Evolutionary conservation across 2,113 vertebrate species (phyloP), one percentile per base, ranked within the genome.

Genomic region (Lampris megalopsis): DNA sequence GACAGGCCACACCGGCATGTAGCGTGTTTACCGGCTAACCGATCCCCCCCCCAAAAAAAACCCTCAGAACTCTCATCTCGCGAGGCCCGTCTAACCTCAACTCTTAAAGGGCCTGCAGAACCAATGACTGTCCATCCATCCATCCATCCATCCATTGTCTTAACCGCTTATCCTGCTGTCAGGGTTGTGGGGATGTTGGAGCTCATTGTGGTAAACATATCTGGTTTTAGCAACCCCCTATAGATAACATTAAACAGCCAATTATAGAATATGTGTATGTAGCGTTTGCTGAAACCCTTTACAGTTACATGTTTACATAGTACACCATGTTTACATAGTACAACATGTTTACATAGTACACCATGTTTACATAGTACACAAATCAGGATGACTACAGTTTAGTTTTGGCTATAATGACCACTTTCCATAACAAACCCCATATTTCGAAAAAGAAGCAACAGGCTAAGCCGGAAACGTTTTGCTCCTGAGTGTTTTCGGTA

Each of bases 371-470:
- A 50, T 13, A 52, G 9, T 52, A 40, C 43, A 65, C 9, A 1
- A 79, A 63, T 78, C 43, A 36, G 9, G 5, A 52, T 49, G 6
- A 63, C 43, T 64, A 54, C 13, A 50, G 1, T 47, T 52, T 52
- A 65, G 66, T 47, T 65, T 73, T 13, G n/a, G 63, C n/a, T 56
- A n/a, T 64, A 84, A 87, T 60, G 56, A 86, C 72, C 62, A 50
- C 9, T 53, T 79, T 84, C 47, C 52, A 77, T 79, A 84, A 77
- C 68, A 85, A 77, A 84, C 60, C 42, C 24, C 42, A 63, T 54
- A 75, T 67, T 72, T 78, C 68, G 61, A 72, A 83, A 69, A 45
- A 4, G 35, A 68, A 63, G 41, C 59, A 62, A 57, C 66, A 36
- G 45, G 36, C 3, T 1, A 76, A 7, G 35, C 54, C 36, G 66